A percentile compares a stretch with the other conserved stretches of the same genome.
Evolutionary conservation across 2,797 vertebrate species (phyloP).

Genomic region (Oophaga sylvatica): DNA sequence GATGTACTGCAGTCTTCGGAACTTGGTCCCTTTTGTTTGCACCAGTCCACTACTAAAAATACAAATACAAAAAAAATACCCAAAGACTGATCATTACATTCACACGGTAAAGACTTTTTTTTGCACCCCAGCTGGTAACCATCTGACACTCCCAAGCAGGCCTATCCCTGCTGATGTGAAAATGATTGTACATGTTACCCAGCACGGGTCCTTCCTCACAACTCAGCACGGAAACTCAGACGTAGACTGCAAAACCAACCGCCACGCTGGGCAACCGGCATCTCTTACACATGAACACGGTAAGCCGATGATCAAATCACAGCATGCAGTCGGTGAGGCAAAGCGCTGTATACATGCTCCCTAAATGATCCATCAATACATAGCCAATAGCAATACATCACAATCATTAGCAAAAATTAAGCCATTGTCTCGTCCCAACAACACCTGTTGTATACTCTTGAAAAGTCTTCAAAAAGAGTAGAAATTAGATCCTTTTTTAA

Average conservation of each 20-base stretch:
- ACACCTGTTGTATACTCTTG: neutral
- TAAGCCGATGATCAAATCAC: conserved; percentile 50
- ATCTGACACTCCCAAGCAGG: conserved; percentile 14
- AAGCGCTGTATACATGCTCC: conserved; percentile 35
- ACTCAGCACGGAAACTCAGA: conserved; percentile 50
- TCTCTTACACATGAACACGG: conserved; percentile 32
- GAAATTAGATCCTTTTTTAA: neutral
- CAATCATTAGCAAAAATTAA: neutral
- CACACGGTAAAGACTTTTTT: conserved; percentile 17
- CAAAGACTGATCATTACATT: neutral
- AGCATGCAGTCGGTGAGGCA: conserved; percentile 46
- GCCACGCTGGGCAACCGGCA: conserved; percentile 36
- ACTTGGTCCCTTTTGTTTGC: neutral
- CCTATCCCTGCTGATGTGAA: conserved; percentile 34
- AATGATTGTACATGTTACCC: conserved; percentile 52
- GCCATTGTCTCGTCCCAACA: neutral
- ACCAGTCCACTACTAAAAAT: neutral
- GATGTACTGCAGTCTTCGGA: no score
- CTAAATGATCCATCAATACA: conserved; percentile 17
- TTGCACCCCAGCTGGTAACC: conserved; percentile 19
- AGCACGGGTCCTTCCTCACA: conserved; percentile 43
- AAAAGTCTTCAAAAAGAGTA: neutral
- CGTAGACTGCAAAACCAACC: conserved; percentile 40
- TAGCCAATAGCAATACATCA: conserved; percentile 12
- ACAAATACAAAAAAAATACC: neutral